Percentiles rank a stretch among this genome's conserved stretches.
phyloP scores from a whole-genome alignment of 2,888 invertebrate species.

The Thelaira solivaga region DNA sequence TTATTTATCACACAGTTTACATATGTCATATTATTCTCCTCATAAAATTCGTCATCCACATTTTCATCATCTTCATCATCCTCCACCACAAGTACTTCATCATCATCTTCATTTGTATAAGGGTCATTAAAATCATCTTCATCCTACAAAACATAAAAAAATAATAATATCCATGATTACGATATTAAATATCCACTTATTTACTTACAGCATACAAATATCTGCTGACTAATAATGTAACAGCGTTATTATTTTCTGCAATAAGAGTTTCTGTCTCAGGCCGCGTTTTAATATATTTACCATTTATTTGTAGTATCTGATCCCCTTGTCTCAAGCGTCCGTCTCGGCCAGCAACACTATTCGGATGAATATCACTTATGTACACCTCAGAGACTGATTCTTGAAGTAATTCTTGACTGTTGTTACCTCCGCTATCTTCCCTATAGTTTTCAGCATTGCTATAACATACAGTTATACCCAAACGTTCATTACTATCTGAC shows the following conservation, averaged over 20 bases:
- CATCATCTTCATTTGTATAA: constrained; percentile 60
- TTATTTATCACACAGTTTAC: constrained; percentile 71
- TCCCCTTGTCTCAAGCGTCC: constrained; percentile 81
- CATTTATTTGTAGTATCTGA: constrained; percentile 82
- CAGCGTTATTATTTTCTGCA: constrained; percentile 79
- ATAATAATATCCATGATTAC: background rate
- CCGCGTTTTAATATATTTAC: constrained; percentile 80
- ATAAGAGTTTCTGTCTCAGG: constrained; percentile 81
- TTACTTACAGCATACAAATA: constrained; percentile 77
- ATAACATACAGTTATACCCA: constrained; percentile 82
- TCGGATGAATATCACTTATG: constrained; percentile 82
- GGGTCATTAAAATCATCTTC: constrained; percentile 65
- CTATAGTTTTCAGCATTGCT: constrained; percentile 72
- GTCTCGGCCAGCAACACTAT: constrained; percentile 80
- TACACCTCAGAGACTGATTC: constrained; percentile 79
- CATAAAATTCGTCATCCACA: constrained; percentile 65
- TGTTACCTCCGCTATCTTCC: constrained; percentile 51
- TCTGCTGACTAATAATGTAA: constrained; percentile 81
- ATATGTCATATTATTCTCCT: constrained; percentile 69
- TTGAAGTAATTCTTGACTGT: constrained; percentile 8
- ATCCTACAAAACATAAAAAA: constrained; percentile 57
- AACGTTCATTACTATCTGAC: constrained; percentile 79
- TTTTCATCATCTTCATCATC: constrained; percentile 73
- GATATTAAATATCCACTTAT: background rate
- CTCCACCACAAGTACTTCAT: constrained; percentile 66